A percentile compares a stretch with the other conserved stretches of the same genome.
Conservation (phyloP, 2,888 invertebrate species). For the Melinaea menophilus region DNA sequence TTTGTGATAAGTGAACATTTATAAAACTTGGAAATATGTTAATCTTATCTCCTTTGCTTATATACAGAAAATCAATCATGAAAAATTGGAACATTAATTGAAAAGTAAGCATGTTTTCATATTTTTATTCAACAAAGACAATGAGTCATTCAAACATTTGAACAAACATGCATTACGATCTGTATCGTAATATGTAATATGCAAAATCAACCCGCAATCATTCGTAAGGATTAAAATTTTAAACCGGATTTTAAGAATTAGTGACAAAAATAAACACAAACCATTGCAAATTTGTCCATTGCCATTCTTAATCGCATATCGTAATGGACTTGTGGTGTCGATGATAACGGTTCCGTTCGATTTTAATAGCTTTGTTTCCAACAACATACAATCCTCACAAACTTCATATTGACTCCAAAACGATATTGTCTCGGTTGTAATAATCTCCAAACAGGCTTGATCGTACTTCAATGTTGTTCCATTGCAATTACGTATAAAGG, state of each 20-base stretch:
- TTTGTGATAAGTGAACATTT: too few relatives aligned
- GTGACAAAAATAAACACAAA: slow-evolving; percentile 29
- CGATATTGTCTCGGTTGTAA: slow-evolving; percentile 47
- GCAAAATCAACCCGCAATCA: not conserved
- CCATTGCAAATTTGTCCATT: slow-evolving; percentile 62
- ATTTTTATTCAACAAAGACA: not conserved
- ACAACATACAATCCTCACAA: slow-evolving; percentile 61
- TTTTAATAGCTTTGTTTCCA: slow-evolving; percentile 43
- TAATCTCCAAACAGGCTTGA: slow-evolving; percentile 68
- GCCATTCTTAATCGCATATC: slow-evolving; percentile 48
- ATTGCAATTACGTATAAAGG: slow-evolving; percentile 57
- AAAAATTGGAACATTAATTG: not conserved
- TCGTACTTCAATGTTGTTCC: slow-evolving; percentile 55
- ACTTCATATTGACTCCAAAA: slow-evolving; percentile 70
- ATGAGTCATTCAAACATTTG: slow-evolving; percentile 9
- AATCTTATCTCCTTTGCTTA: too few relatives aligned
- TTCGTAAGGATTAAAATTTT: not conserved
- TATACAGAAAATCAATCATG: not conserved
- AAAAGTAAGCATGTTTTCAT: not conserved
- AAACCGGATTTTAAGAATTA: slow-evolving; percentile 7
- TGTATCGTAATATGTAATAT: not conserved
- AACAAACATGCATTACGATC: not conserved
- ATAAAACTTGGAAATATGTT: too few relatives aligned
- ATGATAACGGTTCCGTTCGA: slow-evolving; percentile 46
- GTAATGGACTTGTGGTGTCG: slow-evolving; percentile 57